A percentile compares a stretch with the other conserved stretches of the same genome.
phyloP scores from a whole-genome alignment of 1,140 invertebrate species.

The Ips typographus region DNA sequence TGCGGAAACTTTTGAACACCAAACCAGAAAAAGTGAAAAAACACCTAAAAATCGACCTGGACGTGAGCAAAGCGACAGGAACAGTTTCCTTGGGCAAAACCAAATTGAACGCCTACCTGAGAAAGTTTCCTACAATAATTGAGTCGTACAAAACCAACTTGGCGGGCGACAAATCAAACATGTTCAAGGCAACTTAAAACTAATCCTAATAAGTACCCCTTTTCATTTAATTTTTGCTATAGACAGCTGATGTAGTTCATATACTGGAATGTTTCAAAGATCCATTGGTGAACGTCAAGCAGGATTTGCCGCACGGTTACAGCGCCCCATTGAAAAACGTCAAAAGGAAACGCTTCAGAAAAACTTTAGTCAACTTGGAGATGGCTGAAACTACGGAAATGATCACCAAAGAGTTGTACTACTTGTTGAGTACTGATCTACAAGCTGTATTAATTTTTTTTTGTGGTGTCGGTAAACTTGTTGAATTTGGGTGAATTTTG shows the following conservation, averaged over 20 bases:
- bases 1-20: conserved; percentile 36
- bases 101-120: conserved; percentile 38
- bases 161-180: conserved; percentile 34
- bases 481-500: conserved; percentile 3
- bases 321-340: conserved; percentile 48
- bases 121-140: conserved; percentile 48
- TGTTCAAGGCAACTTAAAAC: conserved; percentile 40
- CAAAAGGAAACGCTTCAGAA: conserved; percentile 45
- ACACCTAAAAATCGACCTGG: conserved; percentile 41
- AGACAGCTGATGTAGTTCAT: conserved; percentile 47
- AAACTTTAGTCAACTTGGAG: conserved; percentile 44
- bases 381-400: conserved; percentile 39
- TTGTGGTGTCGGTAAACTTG: not conserved
- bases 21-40: conserved; percentile 47
- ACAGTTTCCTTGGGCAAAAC: conserved; percentile 38
- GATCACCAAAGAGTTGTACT: conserved; percentile 47
- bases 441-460: conserved; percentile 42
- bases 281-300: conserved; percentile 23
- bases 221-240: not conserved
- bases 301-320: conserved; percentile 41
- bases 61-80: conserved; percentile 32
- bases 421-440: conserved; percentile 45
- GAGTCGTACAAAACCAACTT: conserved; percentile 47
- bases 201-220: too few species aligned
- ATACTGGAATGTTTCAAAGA: conserved; percentile 42